Percentiles rank a stretch among this genome's conserved stretches.
phyloP scores from a whole-genome alignment of 2,113 vertebrate genomes.

The Numenius arquata region DNA sequence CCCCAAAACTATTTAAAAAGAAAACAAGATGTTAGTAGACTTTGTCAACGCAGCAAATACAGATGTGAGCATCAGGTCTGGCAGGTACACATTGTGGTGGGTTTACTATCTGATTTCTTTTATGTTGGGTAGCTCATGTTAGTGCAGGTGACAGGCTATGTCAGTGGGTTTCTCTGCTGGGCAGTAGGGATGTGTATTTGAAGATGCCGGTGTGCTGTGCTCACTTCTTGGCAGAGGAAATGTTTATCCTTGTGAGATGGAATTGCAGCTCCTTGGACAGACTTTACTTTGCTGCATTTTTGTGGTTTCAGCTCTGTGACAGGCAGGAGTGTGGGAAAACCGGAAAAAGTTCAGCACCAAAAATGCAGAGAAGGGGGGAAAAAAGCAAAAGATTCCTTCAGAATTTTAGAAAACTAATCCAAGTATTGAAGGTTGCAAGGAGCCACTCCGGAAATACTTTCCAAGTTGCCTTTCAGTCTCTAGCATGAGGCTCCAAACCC shows the following conservation, averaged over 20 bases:
- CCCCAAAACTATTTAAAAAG: not conserved
- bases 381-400: constrained; percentile 77
- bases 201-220: constrained; percentile 67
- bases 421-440: constrained; percentile 74
- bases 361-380: constrained; percentile 85
- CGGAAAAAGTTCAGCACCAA: constrained; percentile 89
- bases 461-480: constrained; percentile 73
- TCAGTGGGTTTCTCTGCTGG: constrained; percentile 17
- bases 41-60: not conserved
- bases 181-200: constrained; percentile 32
- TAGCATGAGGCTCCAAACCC: constrained; percentile 53
- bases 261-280: constrained; percentile 88
- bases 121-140: not conserved
- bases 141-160: constrained; percentile 10
- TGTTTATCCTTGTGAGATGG: constrained; percentile 86
- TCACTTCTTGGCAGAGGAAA: constrained; percentile 79
- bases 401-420: constrained; percentile 76
- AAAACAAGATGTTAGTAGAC: not conserved
- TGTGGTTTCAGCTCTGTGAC: constrained; percentile 92
- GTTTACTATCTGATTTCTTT: not conserved
- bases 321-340: constrained; percentile 98
- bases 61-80: not conserved
- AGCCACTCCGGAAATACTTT: constrained; percentile 80
- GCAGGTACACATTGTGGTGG: not conserved
- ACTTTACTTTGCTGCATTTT: constrained; percentile 90